Evolutionary conservation across 2,888 invertebrate genomes (phyloP).

Genomic region (Marronus borbonicus): DNA sequence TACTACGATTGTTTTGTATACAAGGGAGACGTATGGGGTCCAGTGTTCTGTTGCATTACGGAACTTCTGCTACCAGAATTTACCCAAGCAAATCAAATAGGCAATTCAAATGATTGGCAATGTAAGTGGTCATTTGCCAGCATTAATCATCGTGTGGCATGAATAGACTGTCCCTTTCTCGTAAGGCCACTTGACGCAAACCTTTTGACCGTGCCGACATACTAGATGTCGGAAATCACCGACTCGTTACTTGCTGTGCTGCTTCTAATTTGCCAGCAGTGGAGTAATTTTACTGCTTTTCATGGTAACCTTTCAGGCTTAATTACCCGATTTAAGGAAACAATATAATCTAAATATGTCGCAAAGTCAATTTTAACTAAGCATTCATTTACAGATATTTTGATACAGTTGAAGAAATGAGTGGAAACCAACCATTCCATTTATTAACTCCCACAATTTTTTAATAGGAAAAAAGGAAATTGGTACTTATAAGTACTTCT

Average conservation of each 20-base stretch:
- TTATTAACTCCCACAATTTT: too few relatives aligned
- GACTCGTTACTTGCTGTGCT: constrained; percentile 56
- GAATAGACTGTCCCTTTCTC: constrained; percentile 63
- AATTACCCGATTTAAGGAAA: too few relatives aligned
- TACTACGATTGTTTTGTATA: constrained; percentile 41
- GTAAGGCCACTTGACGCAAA: constrained; percentile 64
- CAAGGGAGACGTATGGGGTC: constrained; percentile 17
- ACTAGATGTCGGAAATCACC: constrained; percentile 57
- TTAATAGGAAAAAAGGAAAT: too few relatives aligned
- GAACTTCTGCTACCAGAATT: constrained; percentile 42
- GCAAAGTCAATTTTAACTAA: too few relatives aligned
- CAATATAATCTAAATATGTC: too few relatives aligned
- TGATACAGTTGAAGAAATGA: too few relatives aligned
- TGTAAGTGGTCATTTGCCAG: constrained; percentile 61
- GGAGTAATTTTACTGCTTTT: too few relatives aligned
- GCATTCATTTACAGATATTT: too few relatives aligned
- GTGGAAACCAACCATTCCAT: too few relatives aligned
- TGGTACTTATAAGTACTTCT: too few relatives aligned
- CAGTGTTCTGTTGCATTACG: neutral
- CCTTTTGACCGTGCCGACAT: constrained; percentile 60
- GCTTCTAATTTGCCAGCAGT: too few relatives aligned
- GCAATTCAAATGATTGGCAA: constrained; percentile 65
- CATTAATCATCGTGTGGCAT: constrained; percentile 65
- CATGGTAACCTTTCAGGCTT: too few relatives aligned
- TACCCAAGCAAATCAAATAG: constrained; percentile 60